Percentiles rank a stretch among this genome's conserved stretches.
These are phyloP conservation scores for Leptinotarsa rubiginosa DNA, from an alignment of 2,888 invertebrate species.

Conservation along the genomic window DNA sequence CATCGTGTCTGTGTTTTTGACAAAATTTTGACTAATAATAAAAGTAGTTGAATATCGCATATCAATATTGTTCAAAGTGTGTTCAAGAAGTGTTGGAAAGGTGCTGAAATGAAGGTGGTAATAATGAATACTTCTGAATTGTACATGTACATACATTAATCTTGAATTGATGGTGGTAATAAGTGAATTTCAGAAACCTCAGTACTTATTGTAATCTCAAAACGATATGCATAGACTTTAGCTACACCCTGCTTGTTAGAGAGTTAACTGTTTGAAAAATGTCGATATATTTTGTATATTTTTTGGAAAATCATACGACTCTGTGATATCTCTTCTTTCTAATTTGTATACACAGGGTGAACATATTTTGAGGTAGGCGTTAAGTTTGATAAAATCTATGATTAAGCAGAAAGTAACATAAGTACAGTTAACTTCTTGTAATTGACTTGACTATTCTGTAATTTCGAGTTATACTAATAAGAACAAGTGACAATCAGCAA, in stretches of 20 bases:
- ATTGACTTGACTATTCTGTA: no score
- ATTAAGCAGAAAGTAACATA: neutral
- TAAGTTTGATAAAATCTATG: slow-evolving; percentile 11
- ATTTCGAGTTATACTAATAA: neutral
- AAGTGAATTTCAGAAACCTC: neutral
- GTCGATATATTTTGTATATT: slow-evolving; percentile 12
- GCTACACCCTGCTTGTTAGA: slow-evolving; percentile 8
- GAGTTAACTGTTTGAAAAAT: slow-evolving; percentile 9
- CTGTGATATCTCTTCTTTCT: slow-evolving; percentile 8
- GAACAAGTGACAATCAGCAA: slow-evolving; percentile 4
- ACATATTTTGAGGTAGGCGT: slow-evolving; percentile 1
- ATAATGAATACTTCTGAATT: no score
- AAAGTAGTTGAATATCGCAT: no score
- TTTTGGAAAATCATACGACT: slow-evolving; percentile 10
- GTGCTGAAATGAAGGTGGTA: no score
- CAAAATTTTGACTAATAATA: no score
- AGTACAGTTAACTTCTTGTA: slow-evolving; percentile 6
- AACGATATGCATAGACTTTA: neutral
- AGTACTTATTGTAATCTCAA: slow-evolving; percentile 7
- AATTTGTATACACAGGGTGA: slow-evolving; percentile 9
- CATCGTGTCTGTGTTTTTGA: no score
- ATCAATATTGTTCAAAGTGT: no score
- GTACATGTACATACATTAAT: neutral
- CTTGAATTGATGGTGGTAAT: neutral
- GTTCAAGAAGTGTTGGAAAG: no score